Percentiles rank a stretch among this genome's conserved stretches.
phyloP scores from a whole-genome alignment of 1,140 invertebrate species.

The Magallana gigas region DNA sequence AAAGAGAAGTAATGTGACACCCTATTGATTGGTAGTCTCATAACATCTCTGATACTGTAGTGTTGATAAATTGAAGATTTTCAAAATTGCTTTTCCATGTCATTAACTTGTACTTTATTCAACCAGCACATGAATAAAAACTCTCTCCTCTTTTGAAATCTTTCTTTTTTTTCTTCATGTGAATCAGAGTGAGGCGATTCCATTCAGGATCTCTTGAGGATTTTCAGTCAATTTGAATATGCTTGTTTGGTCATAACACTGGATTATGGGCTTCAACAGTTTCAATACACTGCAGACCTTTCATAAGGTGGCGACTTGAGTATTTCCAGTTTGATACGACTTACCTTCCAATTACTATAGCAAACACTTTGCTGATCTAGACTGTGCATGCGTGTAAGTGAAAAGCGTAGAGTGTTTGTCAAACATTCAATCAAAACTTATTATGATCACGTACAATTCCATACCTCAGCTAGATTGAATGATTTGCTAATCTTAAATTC shows the following conservation, averaged over 20 bases:
- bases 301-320: background rate
- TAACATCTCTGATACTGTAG: background rate
- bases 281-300: background rate
- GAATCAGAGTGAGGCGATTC: background rate
- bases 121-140: background rate
- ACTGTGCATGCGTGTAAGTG: background rate
- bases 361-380: background rate
- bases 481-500: too few relatives aligned
- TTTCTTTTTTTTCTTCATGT: background rate
- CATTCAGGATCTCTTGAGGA: conserved; percentile 6
- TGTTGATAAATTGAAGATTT: background rate
- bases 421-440: background rate
- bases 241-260: conserved; percentile 28
- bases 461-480: too few relatives aligned
- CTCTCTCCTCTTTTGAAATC: background rate
- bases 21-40: background rate
- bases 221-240: conserved; percentile 1
- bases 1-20: conserved; percentile 10
- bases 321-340: conserved; percentile 22
- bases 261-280: conserved; percentile 23
- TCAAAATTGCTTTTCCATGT: background rate
- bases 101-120: conserved; percentile 8
- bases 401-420: background rate
- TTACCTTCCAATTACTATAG: background rate
- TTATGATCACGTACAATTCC: too few relatives aligned